These are phyloP conservation scores for Xestia c-nigrum DNA, from an alignment of 2,888 invertebrate genomes.

Conservation along the genomic window DNA sequence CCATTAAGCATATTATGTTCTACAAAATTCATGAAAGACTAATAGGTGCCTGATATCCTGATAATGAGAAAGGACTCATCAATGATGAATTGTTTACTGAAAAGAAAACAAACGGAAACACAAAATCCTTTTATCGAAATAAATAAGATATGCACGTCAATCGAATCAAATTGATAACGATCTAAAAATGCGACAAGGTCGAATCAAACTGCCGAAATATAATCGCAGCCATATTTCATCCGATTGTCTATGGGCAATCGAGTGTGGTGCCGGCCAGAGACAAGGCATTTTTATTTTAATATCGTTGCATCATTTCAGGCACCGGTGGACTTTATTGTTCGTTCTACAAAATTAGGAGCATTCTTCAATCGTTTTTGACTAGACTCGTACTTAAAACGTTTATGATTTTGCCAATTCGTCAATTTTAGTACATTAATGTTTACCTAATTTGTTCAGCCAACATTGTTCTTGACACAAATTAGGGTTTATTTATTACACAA, in stretches of 20 bases:
- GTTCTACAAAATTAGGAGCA: conserved; percentile 27
- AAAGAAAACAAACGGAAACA: conserved; percentile 24
- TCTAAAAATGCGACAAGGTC: conserved; percentile 65
- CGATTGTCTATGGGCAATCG: conserved; percentile 83
- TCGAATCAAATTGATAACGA: conserved; percentile 38
- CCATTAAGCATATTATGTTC: not conserved
- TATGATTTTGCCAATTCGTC: conserved; percentile 34
- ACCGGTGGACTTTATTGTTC: conserved; percentile 46
- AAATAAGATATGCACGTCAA: conserved; percentile 26
- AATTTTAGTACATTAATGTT: conserved; percentile 32
- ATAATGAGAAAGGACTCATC: not conserved
- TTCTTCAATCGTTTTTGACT: conserved; percentile 41
- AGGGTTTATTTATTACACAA: conserved; percentile 20
- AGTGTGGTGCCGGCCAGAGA: conserved; percentile 80
- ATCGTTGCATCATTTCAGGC: conserved; percentile 72
- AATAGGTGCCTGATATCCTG: not conserved
- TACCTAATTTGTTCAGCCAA: conserved; percentile 24
- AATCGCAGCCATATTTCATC: conserved; percentile 71
- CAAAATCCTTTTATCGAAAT: conserved; percentile 23
- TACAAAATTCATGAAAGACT: not conserved
- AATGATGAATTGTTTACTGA: not conserved
- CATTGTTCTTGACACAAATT: conserved; percentile 35
- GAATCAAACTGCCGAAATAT: conserved; percentile 59
- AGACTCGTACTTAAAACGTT: conserved; percentile 46
- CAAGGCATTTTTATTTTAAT: conserved; percentile 75